Percentiles rank a stretch among this genome's conserved stretches.
Evolutionary conservation across 2,797 vertebrate genomes (phyloP).

Genomic region (Pteropus rufus): DNA sequence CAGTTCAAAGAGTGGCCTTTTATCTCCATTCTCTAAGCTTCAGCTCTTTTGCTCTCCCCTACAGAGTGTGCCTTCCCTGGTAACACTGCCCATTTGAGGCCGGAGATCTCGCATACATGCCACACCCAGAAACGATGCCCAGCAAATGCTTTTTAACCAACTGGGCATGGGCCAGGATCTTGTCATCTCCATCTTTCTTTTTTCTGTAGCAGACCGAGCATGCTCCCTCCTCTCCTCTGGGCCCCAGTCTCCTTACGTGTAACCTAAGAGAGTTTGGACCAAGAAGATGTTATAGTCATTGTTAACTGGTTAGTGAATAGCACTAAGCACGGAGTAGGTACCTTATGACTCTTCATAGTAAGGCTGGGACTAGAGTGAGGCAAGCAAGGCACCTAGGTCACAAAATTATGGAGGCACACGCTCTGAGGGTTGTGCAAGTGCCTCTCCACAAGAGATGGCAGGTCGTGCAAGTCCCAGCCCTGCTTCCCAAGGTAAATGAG

Average conservation of each 20-base stretch:
- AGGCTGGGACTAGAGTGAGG: neutral
- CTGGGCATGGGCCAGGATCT: neutral
- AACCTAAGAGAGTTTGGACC: neutral
- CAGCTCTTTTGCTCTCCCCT: neutral
- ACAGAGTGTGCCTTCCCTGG: neutral
- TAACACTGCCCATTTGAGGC: neutral
- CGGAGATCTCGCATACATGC: neutral
- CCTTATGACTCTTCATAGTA: neutral
- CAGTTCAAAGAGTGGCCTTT: neutral
- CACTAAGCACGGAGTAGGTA: neutral
- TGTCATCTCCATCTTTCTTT: neutral
- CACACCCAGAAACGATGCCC: neutral
- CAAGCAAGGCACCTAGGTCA: neutral
- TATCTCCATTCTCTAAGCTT: neutral
- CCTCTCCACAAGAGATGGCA: neutral
- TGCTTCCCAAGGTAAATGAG: neutral
- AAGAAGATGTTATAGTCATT: neutral
- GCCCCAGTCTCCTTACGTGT: neutral
- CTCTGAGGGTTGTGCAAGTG: rapidly evolving
- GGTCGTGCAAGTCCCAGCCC: neutral
- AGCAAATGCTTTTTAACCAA: neutral
- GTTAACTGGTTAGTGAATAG: neutral
- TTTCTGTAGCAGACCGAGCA: neutral
- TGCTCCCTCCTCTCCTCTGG: neutral
- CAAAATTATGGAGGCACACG: neutral